Evolutionary conservation across 2,113 vertebrate species (phyloP), one percentile per base, ranked within the genome.

Genomic region (Larimichthys crocea): DNA sequence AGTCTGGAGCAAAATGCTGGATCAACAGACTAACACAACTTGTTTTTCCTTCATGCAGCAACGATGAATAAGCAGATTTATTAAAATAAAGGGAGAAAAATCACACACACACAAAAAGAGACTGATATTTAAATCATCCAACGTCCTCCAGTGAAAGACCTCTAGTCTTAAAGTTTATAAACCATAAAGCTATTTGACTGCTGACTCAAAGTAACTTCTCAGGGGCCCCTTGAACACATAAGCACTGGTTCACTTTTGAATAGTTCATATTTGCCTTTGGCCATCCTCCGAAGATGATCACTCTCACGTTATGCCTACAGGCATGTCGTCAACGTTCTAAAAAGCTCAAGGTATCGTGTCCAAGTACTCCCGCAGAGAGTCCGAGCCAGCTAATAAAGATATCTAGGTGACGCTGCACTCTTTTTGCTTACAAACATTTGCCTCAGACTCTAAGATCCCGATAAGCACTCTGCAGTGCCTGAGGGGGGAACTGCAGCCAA

Each of bases 391-490:
- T 49, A 72, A 84, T 79, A 67, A 78, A 84, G 69, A 80, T 66
- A 57, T 86, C 48, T 59, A 24, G 14, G 75, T 88, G 75, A 88
- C 80, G 57, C 62, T 5, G 26, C 84, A 26, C 76, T 72, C 79
- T 26, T 86, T 71, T 81, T 89, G 90, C 84, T 92, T 88, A 85
- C 91, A 88, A 93, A 94, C 84, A 91, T 78, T 80, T 3, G 52
- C 76, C 74, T 83, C 89, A 75, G 80, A 84, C 80, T 81, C 77
- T 59, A 15, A 73, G 85, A 80, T 87, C 80, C 89, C 26, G 91
- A 94, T 91, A 91, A 93, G 91, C 59, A 42, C 78, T 67, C 40
- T 83, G 76, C 85, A 76, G 86, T 35, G 89, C 81, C 78, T 83
- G 80, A 57, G 82, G 52, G 24, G 76, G 55, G 83, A 87, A 88